Evolutionary conservation across 2,797 vertebrate genomes (phyloP), one percentile per base, ranked within the genome.

Genomic region (Cygnus olor): DNA sequence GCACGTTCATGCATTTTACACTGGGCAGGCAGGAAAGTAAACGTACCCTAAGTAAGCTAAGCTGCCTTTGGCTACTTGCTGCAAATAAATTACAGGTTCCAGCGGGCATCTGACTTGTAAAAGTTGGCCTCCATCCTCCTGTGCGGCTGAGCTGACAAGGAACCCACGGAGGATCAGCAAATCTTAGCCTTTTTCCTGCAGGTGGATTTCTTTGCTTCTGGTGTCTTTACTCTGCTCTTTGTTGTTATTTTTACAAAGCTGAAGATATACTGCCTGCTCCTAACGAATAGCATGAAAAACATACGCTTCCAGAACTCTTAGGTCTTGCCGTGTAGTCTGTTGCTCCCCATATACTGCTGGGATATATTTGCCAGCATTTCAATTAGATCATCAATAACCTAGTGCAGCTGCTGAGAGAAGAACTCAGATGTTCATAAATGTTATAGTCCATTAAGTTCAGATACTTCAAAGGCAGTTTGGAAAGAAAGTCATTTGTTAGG

Each of bases 371-470:
- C 98, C 98, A 98, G 98, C 98, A 98, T 98, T 98, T 98, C 98
- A 99, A 99, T 99, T 98, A 98, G 98, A 98, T 98, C 98, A 99
- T 99, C 98, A 99, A 99, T 99, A 99, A 99, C 98, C 97, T 87
- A 94, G 98, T 98, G 98, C 98, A 99, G 98, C 98, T 99, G 98
- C 98, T 98, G 96, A 97, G 97, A 98, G 97, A 98, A 95, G 97
- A 98, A 98, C 98, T 98, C 98, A 98, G 98, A 98, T 98, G 98
- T 98, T 97, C 98, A 98, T 97, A 98, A 97, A 97, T 98, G 97
- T 97, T 97, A 97, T 96, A 97, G 96, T 96, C 97, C 97, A 97
- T 98, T 98, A 98, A 97, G 94, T 97, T 95, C 96, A 97, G 97
- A 96, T 96, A 97, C 96, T 97, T 97, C 97, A 96, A 94, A 97